A percentile compares a stretch with the other conserved stretches of the same genome.
These are phyloP conservation scores for Musca domestica DNA, from an alignment of 1,140 invertebrate species.

Conservation along the genomic window DNA sequence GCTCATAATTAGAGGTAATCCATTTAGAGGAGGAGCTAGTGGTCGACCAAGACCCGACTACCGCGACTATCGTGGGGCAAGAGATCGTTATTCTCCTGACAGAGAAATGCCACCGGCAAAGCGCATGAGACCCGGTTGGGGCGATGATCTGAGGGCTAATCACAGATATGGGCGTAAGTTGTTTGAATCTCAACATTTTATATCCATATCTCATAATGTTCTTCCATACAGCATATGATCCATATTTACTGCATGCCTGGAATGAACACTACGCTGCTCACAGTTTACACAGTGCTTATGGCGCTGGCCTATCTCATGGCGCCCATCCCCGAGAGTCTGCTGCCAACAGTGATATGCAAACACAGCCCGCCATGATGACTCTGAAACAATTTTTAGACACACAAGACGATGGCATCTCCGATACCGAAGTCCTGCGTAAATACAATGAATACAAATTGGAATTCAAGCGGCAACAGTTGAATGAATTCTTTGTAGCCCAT, in stretches of 20 bases:
- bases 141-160: conserved; percentile 53
- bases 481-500: conserved; percentile 98
- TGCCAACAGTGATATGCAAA: conserved; percentile 48
- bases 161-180: conserved; percentile 55
- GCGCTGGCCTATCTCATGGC: conserved; percentile 39
- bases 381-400: conserved; percentile 96
- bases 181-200: background rate
- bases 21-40: conserved; percentile 44
- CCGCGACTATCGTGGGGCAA: conserved; percentile 64
- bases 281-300: conserved; percentile 51
- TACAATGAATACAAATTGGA: conserved; percentile 99
- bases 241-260: conserved; percentile 50
- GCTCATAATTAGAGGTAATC: conserved; percentile 38
- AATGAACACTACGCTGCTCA: conserved; percentile 52
- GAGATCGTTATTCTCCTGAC: conserved; percentile 73
- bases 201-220: background rate
- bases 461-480: conserved; percentile 92
- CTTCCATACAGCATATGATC: conserved; percentile 40
- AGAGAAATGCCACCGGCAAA: conserved; percentile 79
- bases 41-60: conserved; percentile 64
- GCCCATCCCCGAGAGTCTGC: conserved; percentile 33
- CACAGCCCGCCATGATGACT: conserved; percentile 92
- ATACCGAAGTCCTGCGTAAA: conserved; percentile 94
- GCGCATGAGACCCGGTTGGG: conserved; percentile 75
- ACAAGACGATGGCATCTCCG: conserved; percentile 96